phyloP scores from a whole-genome alignment of 2,113 vertebrate genomes.

The Tragelaphus scriptus region DNA sequence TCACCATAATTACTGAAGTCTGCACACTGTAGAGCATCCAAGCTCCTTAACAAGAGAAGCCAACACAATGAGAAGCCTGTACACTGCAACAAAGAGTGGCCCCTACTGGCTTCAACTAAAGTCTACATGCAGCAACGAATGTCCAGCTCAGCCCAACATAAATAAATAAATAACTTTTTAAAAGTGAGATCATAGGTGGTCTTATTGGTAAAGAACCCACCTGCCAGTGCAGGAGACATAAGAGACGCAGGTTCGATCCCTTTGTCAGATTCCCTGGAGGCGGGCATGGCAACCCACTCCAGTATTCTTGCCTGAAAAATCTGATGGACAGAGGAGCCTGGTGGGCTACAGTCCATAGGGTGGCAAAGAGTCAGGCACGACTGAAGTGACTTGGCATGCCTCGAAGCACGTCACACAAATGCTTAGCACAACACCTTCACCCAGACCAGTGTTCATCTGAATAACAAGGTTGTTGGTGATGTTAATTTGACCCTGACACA shows the following conservation, averaged over 20 bases:
- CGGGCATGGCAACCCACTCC: background rate
- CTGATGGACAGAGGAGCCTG: background rate
- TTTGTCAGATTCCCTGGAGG: background rate
- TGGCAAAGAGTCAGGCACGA: background rate
- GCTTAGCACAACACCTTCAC: fast-evolving
- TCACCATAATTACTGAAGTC: background rate
- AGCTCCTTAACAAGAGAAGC: background rate
- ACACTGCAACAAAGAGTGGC: background rate
- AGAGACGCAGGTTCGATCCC: background rate
- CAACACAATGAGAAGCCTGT: background rate
- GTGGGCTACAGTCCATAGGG: background rate
- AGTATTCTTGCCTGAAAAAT: background rate
- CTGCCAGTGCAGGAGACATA: background rate
- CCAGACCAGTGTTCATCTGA: fast-evolving
- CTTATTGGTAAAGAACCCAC: background rate
- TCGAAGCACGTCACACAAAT: fast-evolving
- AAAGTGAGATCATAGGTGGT: background rate
- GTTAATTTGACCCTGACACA: background rate
- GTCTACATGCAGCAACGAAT: background rate
- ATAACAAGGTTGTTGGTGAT: background rate
- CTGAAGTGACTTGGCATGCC: background rate
- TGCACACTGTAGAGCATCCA: background rate
- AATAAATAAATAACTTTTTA: background rate
- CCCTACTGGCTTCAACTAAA: background rate
- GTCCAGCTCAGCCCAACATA: background rate